phyloP scores from a whole-genome alignment of 2,113 vertebrate genomes.

The Periophthalmus modestus region DNA sequence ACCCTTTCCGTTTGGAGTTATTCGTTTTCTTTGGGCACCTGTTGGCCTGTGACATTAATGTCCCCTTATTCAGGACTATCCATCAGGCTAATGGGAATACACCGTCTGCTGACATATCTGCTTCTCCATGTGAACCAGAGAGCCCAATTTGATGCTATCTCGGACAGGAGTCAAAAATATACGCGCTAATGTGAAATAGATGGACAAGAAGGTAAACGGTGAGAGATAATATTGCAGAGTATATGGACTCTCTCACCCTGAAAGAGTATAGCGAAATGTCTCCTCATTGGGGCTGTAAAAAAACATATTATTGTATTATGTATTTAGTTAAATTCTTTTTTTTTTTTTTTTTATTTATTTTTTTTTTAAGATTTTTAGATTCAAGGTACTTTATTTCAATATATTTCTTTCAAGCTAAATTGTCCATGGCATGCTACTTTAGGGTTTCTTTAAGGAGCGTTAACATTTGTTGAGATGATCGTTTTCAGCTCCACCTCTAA shows the following conservation, averaged over 20 bases:
- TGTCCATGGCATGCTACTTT: too few species aligned
- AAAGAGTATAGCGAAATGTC: conserved; percentile 30
- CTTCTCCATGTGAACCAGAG: not conserved
- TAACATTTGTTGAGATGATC: too few species aligned
- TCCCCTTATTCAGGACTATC: not conserved
- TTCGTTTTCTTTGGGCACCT: conserved; percentile 1
- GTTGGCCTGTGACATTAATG: not conserved
- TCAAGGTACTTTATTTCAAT: too few species aligned
- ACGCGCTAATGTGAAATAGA: conserved; percentile 16
- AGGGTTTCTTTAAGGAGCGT: too few species aligned
- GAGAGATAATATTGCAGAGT: conserved; percentile 15
- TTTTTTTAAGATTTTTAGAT: too few species aligned
- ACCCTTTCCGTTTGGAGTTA: not conserved
- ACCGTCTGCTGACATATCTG: not conserved
- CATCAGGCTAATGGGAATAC: not conserved
- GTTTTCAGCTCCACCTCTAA: too few species aligned
- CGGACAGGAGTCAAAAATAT: not conserved
- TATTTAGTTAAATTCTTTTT: too few species aligned
- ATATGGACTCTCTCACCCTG: not conserved
- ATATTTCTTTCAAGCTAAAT: too few species aligned
- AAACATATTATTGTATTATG: too few species aligned
- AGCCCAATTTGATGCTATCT: not conserved
- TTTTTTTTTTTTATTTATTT: too few species aligned
- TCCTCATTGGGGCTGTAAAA: conserved; percentile 7
- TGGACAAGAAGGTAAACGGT: conserved; percentile 18